Evolutionary conservation across 2,888 invertebrate genomes (phyloP).

Genomic region (Sycophila texana): DNA sequence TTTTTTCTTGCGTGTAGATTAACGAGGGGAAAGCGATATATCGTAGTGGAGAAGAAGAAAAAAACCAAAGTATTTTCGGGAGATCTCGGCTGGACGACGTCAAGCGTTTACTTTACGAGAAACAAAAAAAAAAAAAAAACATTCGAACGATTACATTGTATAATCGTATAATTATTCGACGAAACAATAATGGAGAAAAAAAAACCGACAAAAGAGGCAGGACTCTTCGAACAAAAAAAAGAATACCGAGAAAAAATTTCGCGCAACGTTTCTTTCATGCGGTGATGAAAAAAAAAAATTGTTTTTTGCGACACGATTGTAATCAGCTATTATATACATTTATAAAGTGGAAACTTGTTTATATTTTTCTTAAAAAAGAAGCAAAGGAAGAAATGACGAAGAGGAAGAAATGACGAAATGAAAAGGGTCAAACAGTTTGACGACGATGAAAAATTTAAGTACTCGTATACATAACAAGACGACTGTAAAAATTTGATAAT

Average conservation of each 20-base stretch:
- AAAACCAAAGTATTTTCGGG: constrained; percentile 50
- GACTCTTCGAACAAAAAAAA: neutral
- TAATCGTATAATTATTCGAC: constrained; percentile 9
- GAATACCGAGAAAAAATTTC: constrained; percentile 40
- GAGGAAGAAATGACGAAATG: constrained; percentile 41
- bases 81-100: constrained; percentile 47
- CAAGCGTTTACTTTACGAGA: constrained; percentile 35
- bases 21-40: constrained; percentile 22
- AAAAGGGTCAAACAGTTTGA: constrained; percentile 37
- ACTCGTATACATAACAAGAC: constrained; percentile 57
- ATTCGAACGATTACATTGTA: constrained; percentile 32
- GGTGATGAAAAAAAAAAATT: constrained; percentile 45
- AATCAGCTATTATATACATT: constrained; percentile 55
- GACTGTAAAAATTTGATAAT: constrained; percentile 58
- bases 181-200: too few species aligned
- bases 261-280: constrained; percentile 44
- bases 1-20: constrained; percentile 28
- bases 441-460: constrained; percentile 54
- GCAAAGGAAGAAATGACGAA: neutral
- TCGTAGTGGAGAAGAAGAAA: constrained; percentile 13
- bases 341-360: constrained; percentile 57
- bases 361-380: constrained; percentile 58
- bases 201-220: neutral
- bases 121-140: neutral
- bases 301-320: constrained; percentile 53